Evolutionary conservation across 2,888 invertebrate species (phyloP), one percentile per base, ranked within the genome.

Genomic region (Drosophila anomalata): DNA sequence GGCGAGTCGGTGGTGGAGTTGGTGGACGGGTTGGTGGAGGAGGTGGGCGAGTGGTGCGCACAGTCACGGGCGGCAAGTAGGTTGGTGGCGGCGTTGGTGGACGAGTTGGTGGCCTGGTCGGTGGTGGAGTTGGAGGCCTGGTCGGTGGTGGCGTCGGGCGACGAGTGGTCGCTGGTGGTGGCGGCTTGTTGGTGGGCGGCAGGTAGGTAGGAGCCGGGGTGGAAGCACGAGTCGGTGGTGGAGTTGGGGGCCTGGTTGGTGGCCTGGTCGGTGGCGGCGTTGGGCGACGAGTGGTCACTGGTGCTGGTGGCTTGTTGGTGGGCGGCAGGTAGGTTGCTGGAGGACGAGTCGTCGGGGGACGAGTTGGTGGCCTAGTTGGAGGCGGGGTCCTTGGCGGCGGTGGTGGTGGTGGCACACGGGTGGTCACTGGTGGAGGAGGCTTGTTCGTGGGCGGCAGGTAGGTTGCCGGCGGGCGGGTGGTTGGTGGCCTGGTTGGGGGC

Each of bases 241-340:
- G 11, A 20, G 74, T 60, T 31, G 72, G 65, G 14, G 74, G 69
- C 0, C 55, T 48, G 0, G 75, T 67, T 20, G 71, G 48, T 41
- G 71, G 69, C 20, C 36, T 47, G 5, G 71, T 73, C 48, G 75
- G 74, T 22, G 58, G 48, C 36, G 66, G 17, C n/a, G 51, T 57
- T 8, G 29, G 68, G 20, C 44, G 76, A 1, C 59, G 67, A 46
- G 76, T 17, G 52, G 54, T 52, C 12, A 51, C 52, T 60, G 55
- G 12, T 74, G 73, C 0, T 36, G 36, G 36, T 6, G 36, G 36
- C 36, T 36, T 36, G 73, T 65, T 14, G 70, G 22, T 14, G 14
- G 81, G 9, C 50, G 39, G 82, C 76, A 77, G 69, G 17, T 74
- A 83, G 26, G 53, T 87, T 8, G 71, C 69, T 52, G 74, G 75